These are phyloP conservation scores for Leucoraja erinaceus DNA, from an alignment of 2,113 vertebrate species.

Conservation along the genomic window DNA sequence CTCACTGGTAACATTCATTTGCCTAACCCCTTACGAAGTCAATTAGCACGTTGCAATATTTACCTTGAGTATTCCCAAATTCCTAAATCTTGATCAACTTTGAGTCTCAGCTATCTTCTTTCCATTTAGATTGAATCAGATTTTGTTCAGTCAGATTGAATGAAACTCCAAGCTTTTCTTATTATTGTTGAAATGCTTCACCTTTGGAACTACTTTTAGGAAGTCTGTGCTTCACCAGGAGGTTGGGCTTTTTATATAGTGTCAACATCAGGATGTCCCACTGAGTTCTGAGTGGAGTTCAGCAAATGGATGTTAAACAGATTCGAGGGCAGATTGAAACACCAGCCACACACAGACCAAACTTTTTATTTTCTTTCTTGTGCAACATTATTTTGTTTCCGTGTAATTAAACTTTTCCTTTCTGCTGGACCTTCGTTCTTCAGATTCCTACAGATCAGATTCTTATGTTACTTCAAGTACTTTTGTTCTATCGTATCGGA, in stretches of 20 bases:
- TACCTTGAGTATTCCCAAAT: neutral
- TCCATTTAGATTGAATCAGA: neutral
- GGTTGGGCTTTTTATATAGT: neutral
- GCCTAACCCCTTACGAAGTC: neutral
- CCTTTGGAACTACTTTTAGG: neutral
- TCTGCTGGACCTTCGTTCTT: neutral
- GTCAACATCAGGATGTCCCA: neutral
- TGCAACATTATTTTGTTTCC: neutral
- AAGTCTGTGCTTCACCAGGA: neutral
- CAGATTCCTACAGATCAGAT: neutral
- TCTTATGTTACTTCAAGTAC: neutral
- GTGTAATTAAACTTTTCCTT: neutral
- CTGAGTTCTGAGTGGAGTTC: neutral
- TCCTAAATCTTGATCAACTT: neutral
- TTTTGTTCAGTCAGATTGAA: neutral
- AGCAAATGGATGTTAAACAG: neutral
- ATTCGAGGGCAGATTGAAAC: neutral
- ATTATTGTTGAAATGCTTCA: neutral
- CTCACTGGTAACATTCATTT: neutral
- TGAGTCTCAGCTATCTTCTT: neutral
- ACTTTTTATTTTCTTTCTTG: neutral
- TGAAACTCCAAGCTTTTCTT: neutral
- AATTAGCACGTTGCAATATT: neutral
- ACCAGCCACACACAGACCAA: neutral
- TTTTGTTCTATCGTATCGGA: neutral